Evolutionary conservation across 2,888 invertebrate species (phyloP), one percentile per base, ranked within the genome.

Genomic region (Latrodectus hesperus): DNA sequence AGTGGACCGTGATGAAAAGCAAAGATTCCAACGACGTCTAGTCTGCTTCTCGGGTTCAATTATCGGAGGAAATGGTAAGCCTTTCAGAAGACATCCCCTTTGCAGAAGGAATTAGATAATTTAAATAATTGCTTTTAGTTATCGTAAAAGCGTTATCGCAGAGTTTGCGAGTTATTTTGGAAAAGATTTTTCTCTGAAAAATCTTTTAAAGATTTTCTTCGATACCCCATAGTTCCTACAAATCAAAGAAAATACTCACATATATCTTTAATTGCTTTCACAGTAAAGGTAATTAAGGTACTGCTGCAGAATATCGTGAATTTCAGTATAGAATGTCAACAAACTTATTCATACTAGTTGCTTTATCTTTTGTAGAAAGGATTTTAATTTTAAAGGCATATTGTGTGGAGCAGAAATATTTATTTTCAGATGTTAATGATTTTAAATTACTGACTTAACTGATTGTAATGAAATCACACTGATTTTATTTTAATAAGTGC

Each of bases 101-200:
- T 22, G 64, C 80, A 38, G 55, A 22, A 60, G 64, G 67, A 81
- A 81, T 81, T 38, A 73, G 81, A 81, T 74, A 73, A 74, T 81
- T 81, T 74, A 74, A 81, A 81, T 74, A 81, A 81, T 81, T 81
- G 73, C 73, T 53, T 53, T 60, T 22, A 65, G 73, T 81, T 74
- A 74, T 80, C 80, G 53, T 22, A 55, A 72, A 55, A 70, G 64
- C 64, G 78, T 70, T 49, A 60, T 8, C 75, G 26, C 22, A 38
- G 60, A 38, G 60, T 38, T 26, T 26, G 55, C 26, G 11, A 75
- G 75, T 55, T 75, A 75, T 75, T 60, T 38, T n/a, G 12, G 26
- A 60, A 60, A 75, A 26, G 65, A 22, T 65, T 77, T 77, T 65
- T 64, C 64, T 64, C 49, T 49, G 60, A 38, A 77, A 77, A 77